These are phyloP conservation scores for Paraplagusia blochii DNA, from an alignment of 2,113 vertebrate genomes.

Conservation along the genomic window DNA sequence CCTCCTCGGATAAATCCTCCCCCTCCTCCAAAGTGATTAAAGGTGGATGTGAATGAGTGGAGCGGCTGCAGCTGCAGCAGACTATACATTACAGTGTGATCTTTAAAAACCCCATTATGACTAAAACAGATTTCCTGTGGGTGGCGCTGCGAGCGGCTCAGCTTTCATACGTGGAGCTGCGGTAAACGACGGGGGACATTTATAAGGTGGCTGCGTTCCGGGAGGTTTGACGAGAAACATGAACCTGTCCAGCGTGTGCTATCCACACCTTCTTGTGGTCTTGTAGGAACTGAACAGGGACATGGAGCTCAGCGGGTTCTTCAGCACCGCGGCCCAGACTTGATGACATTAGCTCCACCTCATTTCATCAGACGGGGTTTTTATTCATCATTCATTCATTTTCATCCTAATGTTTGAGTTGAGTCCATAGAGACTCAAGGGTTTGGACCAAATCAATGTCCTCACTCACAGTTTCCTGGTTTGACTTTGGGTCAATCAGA, in stretches of 20 bases:
- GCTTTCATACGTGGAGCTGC: slow-evolving; percentile 3
- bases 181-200: slow-evolving; percentile 23
- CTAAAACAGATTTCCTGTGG: slow-evolving; percentile 38
- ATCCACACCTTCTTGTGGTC: slow-evolving; percentile 5
- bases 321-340: slow-evolving; percentile 5
- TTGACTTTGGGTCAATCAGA: too few relatives aligned
- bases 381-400: too few relatives aligned
- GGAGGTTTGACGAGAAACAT: slow-evolving; percentile 18
- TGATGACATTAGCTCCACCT: slow-evolving; percentile 25
- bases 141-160: slow-evolving; percentile 5
- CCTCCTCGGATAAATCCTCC: slow-evolving; percentile 1
- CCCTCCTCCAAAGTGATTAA: slow-evolving; percentile 1
- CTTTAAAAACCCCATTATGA: slow-evolving; percentile 19
- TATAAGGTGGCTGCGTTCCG: slow-evolving; percentile 13
- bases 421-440: too few relatives aligned
- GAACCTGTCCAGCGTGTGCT: slow-evolving; percentile 19
- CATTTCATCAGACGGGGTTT: too few relatives aligned
- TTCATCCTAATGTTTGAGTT: too few relatives aligned
- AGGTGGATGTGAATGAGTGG: background rate
- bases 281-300: slow-evolving; percentile 1
- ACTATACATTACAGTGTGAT: slow-evolving; percentile 20
- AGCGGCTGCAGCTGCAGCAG: slow-evolving; percentile 6
- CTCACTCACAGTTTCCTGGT: too few relatives aligned
- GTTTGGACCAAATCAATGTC: too few relatives aligned
- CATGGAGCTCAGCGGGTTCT: background rate